Percentiles rank a stretch among this genome's conserved stretches.
Evolutionary conservation across 2,888 invertebrate species (phyloP).

Genomic region (Scaeva pyrastri): DNA sequence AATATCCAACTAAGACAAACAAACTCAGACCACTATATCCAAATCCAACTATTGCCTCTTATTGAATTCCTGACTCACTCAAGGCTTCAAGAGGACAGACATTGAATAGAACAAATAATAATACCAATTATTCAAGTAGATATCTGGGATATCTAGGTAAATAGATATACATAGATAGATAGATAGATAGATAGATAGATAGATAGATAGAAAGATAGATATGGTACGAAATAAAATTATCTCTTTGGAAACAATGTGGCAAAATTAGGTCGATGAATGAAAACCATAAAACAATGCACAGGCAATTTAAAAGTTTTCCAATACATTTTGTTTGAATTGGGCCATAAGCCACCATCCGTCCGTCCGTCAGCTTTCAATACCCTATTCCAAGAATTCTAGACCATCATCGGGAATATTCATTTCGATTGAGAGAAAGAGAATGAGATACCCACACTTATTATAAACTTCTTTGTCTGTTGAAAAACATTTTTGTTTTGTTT

Average conservation of each 20-base stretch:
- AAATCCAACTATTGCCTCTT: too few relatives aligned
- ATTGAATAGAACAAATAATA: not conserved
- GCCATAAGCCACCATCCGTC: constrained; percentile 28
- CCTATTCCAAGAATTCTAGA: too few relatives aligned
- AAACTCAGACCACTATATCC: too few relatives aligned
- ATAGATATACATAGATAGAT: not conserved
- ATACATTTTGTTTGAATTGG: constrained; percentile 63
- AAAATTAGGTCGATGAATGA: constrained; percentile 59
- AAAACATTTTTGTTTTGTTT: not conserved
- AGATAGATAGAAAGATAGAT: not conserved
- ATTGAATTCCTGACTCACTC: too few relatives aligned
- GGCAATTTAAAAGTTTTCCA: constrained; percentile 70
- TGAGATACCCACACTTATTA: not conserved
- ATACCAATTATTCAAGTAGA: not conserved
- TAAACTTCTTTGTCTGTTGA: not conserved
- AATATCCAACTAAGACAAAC: too few relatives aligned
- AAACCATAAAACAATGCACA: constrained; percentile 62
- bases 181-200: not conserved
- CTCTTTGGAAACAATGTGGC: constrained; percentile 26
- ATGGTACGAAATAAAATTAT: not conserved
- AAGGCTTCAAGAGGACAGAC: too few relatives aligned
- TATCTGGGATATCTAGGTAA: not conserved
- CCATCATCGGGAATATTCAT: constrained; percentile 62
- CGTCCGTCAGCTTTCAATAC: constrained; percentile 44
- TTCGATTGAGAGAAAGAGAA: constrained; percentile 42